A percentile compares a stretch with the other conserved stretches of the same genome.
These are phyloP conservation scores for Epistrophe eligans DNA, from an alignment of 2,888 invertebrate genomes.

Conservation along the genomic window DNA sequence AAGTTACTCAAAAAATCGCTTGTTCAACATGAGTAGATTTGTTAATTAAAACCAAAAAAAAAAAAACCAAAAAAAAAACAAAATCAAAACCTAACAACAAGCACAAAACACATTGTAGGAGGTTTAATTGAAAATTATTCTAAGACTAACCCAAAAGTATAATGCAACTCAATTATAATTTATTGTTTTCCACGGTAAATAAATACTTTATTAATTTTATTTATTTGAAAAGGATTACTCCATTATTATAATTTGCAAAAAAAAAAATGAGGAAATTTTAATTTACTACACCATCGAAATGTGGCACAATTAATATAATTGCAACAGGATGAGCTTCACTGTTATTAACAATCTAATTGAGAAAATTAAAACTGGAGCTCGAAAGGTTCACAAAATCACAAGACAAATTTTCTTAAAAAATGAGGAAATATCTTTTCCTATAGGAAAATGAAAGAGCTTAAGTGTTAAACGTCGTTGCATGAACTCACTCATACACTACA, in stretches of 20 bases:
- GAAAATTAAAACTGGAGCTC: slow-evolving; percentile 5
- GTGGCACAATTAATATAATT: slow-evolving; percentile 24
- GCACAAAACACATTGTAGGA: not conserved
- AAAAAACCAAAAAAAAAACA: not conserved
- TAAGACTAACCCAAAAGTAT: not conserved
- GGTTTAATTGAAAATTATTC: not conserved
- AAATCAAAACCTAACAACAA: too few relatives aligned
- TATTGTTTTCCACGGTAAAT: not conserved
- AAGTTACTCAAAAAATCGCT: slow-evolving; percentile 11
- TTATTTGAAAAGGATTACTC: slow-evolving; percentile 28
- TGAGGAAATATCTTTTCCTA: slow-evolving; percentile 56
- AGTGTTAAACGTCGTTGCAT: not conserved
- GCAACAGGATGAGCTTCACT: not conserved
- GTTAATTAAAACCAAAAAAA: slow-evolving; percentile 1
- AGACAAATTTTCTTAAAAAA: slow-evolving; percentile 34
- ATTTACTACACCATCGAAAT: slow-evolving; percentile 26
- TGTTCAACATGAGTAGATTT: slow-evolving; percentile 31
- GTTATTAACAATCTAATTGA: slow-evolving; percentile 33
- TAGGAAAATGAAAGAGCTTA: slow-evolving; percentile 27
- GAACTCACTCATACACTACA: not conserved
- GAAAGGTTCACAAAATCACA: slow-evolving; percentile 8
- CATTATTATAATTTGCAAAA: not conserved
- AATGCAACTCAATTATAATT: slow-evolving; percentile 21
- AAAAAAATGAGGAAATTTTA: slow-evolving; percentile 14
- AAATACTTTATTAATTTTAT: not conserved